Evolutionary conservation across 2,113 vertebrate species (phyloP), one percentile per base, ranked within the genome.

Genomic region (Ursus arctos): DNA sequence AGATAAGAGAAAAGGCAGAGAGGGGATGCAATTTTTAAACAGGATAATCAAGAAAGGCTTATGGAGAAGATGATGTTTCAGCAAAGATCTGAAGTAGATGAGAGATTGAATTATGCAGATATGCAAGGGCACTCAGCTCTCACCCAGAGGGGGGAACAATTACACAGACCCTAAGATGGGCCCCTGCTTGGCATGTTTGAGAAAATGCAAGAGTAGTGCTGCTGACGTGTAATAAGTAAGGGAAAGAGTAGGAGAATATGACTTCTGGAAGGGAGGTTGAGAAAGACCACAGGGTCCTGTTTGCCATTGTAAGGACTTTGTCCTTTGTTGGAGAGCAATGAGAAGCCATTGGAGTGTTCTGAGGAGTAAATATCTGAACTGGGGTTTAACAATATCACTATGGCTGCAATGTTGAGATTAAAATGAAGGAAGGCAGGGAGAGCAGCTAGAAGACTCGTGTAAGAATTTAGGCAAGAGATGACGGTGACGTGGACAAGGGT

Each of bases 31-130:
- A 0, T 84, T 57, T 69, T 95, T 81, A 71, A 95, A 61, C 11
- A 61, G 82, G 72, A 61, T 81, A 31, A 95, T 80, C 49, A 81
- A 95, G n/a, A 92, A 92, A 74, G n/a, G 5, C 24, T 74, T 16
- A 43, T 47, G 80, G 36, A 83, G n/a, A 91, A 26, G 61, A 82
- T 13, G 63, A 40, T 28, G 40, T 40, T 53, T 86, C 53, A 79
- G 33, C 40, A 59, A 53, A 92, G 47, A 18, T 61, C 77, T 18
- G 33, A 86, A 87, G n/a, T 26, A 87, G 88, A 71, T 87, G 72
- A 92, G 15, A 84, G 47, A 55, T 1, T 74, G 31, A 74, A 59
- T 72, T 69, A 72, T 5, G 21, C 6, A 49, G 53, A n/a, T 76
- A 83, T 55, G 21, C 40, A 28, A 76, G 74, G 26, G 61, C 74